Conservation (phyloP, 2,888 invertebrate genomes). For the Liodrosophila aerea region DNA sequence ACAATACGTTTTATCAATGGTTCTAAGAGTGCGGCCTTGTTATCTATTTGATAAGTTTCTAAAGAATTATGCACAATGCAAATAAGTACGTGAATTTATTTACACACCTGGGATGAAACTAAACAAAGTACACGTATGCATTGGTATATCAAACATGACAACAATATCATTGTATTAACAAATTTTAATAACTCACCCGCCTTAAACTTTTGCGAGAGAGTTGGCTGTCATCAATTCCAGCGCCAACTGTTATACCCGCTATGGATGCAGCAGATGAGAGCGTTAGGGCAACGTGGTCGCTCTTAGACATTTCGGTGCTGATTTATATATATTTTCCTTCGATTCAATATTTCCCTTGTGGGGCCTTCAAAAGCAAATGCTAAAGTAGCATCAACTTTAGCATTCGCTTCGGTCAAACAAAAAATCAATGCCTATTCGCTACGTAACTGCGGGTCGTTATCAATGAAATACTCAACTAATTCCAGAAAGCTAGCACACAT, state of each 20-base stretch:
- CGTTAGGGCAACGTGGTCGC: conserved; percentile 79
- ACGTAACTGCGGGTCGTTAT: conserved; percentile 7
- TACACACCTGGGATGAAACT: too few relatives aligned
- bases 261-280: conserved; percentile 62
- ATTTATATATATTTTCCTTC: too few relatives aligned
- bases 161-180: too few relatives aligned
- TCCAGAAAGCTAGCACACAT: conserved; percentile 9
- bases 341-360: neutral
- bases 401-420: conserved; percentile 15
- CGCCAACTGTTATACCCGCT: conserved; percentile 46
- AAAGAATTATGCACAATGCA: too few relatives aligned
- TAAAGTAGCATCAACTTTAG: conserved; percentile 21
- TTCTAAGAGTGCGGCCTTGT: too few relatives aligned
- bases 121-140: too few relatives aligned
- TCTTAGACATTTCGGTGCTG: conserved; percentile 72
- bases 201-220: conserved; percentile 79
- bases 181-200: conserved; percentile 79
- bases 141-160: too few relatives aligned
- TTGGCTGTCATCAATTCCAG: conserved; percentile 46
- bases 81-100: too few relatives aligned
- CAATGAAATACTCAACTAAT: conserved; percentile 22
- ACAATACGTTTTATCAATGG: too few relatives aligned
- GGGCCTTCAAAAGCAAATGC: conserved; percentile 1
- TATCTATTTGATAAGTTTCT: too few relatives aligned
- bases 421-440: conserved; percentile 41